These are phyloP conservation scores for Danio kyathit DNA, from an alignment of 2,797 vertebrate genomes.

Conservation along the genomic window DNA sequence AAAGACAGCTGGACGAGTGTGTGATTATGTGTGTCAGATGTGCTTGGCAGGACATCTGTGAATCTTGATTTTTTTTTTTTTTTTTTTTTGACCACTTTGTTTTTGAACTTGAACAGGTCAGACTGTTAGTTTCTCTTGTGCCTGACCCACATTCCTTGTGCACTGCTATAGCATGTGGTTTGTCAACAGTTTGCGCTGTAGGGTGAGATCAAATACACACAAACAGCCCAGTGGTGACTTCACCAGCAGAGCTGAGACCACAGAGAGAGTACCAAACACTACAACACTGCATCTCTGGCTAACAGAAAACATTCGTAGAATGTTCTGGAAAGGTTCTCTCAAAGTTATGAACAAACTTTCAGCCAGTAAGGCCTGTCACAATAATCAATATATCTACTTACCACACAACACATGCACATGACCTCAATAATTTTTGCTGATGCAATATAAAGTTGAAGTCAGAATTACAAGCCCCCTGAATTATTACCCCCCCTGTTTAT, in stretches of 20 bases:
- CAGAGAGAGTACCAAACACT: neutral
- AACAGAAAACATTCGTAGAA: too few species aligned
- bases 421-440: too few species aligned
- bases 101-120: conserved; percentile 41
- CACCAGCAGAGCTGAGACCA: neutral
- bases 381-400: too few species aligned
- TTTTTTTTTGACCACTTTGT: conserved; percentile 6
- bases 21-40: neutral
- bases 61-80: conserved; percentile 15
- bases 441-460: too few species aligned
- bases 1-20: too few species aligned
- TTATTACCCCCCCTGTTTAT: too few species aligned
- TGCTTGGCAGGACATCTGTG: conserved; percentile 28
- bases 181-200: conserved; percentile 37
- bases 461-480: too few species aligned
- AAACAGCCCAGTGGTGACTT: conserved; percentile 27
- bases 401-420: too few species aligned
- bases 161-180: conserved; percentile 32
- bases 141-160: conserved; percentile 18
- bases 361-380: too few species aligned
- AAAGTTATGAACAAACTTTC: too few species aligned
- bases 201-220: conserved; percentile 39
- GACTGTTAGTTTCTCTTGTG: conserved; percentile 19
- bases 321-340: too few species aligned
- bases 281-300: conserved; percentile 7